Percentiles rank a stretch among this genome's conserved stretches.
Evolutionary conservation across 2,113 vertebrate genomes (phyloP).

Genomic region (Puma concolor): DNA sequence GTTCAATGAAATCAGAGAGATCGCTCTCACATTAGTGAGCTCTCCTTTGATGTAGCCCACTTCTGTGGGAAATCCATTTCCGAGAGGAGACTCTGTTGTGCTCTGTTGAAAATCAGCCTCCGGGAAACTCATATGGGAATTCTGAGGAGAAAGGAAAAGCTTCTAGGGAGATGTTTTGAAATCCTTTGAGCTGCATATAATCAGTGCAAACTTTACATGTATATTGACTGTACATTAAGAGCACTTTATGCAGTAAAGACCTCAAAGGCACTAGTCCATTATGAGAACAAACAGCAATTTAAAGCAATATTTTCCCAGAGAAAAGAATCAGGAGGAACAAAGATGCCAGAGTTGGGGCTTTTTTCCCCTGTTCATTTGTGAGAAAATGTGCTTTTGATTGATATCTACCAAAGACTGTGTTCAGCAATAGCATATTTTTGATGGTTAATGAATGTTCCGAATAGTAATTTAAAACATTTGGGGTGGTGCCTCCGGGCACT

Average conservation of each 20-base stretch:
- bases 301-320: slow-evolving; percentile 68
- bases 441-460: slow-evolving; percentile 66
- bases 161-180: slow-evolving; percentile 57
- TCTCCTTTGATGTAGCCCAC: slow-evolving; percentile 28
- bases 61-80: slow-evolving; percentile 55
- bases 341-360: slow-evolving; percentile 30
- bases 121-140: slow-evolving; percentile 58
- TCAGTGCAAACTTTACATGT: slow-evolving; percentile 60
- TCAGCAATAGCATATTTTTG: slow-evolving; percentile 51
- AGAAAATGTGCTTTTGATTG: slow-evolving; percentile 71
- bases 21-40: not conserved
- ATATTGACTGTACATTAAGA: slow-evolving; percentile 60
- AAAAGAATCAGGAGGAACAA: slow-evolving; percentile 56
- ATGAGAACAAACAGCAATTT: slow-evolving; percentile 69
- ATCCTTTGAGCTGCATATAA: slow-evolving; percentile 61
- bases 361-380: slow-evolving; percentile 9
- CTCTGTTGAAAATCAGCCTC: slow-evolving; percentile 54
- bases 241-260: slow-evolving; percentile 42
- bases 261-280: slow-evolving; percentile 70
- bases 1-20: not conserved
- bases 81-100: not conserved
- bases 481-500: slow-evolving; percentile 44
- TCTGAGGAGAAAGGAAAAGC: slow-evolving; percentile 32
- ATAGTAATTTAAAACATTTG: slow-evolving; percentile 65
- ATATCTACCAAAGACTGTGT: slow-evolving; percentile 45